These are phyloP conservation scores for Drosophila triauraria DNA, from an alignment of 1,140 invertebrate genomes.

Conservation along the genomic window DNA sequence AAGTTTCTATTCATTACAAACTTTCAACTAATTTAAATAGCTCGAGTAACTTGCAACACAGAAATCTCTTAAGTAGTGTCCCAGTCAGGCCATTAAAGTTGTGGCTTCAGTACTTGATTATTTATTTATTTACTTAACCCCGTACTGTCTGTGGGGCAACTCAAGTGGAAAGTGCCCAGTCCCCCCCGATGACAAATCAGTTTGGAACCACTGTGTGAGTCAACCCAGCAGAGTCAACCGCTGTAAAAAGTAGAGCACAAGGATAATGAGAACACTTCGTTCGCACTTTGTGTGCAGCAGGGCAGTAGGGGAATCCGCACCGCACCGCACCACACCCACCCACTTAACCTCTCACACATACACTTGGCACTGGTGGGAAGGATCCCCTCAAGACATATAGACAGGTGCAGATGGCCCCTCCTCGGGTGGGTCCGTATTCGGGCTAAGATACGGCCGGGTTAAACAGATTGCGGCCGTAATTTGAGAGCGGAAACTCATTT, in stretches of 20 bases:
- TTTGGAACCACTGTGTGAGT: slow-evolving; percentile 40
- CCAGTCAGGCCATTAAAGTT: slow-evolving; percentile 17
- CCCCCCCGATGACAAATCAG: slow-evolving; percentile 19
- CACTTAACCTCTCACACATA: slow-evolving; percentile 51
- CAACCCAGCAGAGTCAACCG: slow-evolving; percentile 46
- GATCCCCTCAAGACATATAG: slow-evolving; percentile 53
- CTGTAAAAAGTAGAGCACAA: slow-evolving; percentile 79
- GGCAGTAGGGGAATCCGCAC: slow-evolving; percentile 12
- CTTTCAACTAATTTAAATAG: slow-evolving; percentile 5
- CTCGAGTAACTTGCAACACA: background rate
- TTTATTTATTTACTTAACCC: slow-evolving; percentile 23
- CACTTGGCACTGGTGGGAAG: slow-evolving; percentile 1
- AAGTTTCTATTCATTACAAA: slow-evolving; percentile 11
- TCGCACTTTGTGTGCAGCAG: slow-evolving; percentile 50
- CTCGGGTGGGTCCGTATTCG: slow-evolving; percentile 21
- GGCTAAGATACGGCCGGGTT: slow-evolving; percentile 53
- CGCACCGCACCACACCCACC: slow-evolving; percentile 26
- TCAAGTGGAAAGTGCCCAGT: slow-evolving; percentile 23
- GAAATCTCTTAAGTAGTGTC: background rate
- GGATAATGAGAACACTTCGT: slow-evolving; percentile 78
- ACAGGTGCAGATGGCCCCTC: slow-evolving; percentile 49
- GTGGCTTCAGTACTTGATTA: slow-evolving; percentile 8
- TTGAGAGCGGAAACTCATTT: slow-evolving; percentile 82
- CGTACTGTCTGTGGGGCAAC: background rate
- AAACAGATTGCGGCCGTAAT: slow-evolving; percentile 83